Evolutionary conservation across 1,140 invertebrate species (phyloP).

Genomic region (Agrilus planipennis): DNA sequence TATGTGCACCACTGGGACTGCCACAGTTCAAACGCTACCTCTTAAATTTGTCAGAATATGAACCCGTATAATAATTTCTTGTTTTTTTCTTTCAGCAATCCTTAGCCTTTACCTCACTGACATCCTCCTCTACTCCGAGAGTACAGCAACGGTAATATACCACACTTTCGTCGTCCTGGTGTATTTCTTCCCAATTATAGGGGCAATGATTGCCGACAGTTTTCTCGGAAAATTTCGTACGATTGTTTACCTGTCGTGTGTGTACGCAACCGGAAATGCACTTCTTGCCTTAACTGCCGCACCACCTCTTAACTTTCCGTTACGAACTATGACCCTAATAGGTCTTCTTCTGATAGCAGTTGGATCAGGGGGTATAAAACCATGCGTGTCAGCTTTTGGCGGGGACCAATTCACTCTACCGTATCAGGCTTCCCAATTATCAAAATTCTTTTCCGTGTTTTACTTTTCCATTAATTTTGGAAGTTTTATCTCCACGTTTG

Average conservation of each 20-base stretch:
- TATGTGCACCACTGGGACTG: too few relatives aligned
- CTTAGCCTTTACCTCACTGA: slow-evolving; percentile 66
- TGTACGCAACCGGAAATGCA: slow-evolving; percentile 78
- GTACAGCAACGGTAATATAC: slow-evolving; percentile 65
- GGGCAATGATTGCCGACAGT: slow-evolving; percentile 81
- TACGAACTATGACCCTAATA: slow-evolving; percentile 57
- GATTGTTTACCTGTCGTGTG: slow-evolving; percentile 74
- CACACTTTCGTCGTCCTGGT: slow-evolving; percentile 74
- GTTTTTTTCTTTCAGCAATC: slow-evolving; percentile 49
- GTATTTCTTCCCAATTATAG: slow-evolving; percentile 77
- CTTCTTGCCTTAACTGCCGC: slow-evolving; percentile 59
- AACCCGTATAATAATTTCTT: background rate
- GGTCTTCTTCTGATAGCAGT: slow-evolving; percentile 75
- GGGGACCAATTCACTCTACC: slow-evolving; percentile 88
- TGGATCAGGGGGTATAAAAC: slow-evolving; percentile 94
- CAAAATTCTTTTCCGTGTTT: slow-evolving; percentile 84
- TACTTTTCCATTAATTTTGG: slow-evolving; percentile 92
- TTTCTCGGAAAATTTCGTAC: slow-evolving; percentile 79
- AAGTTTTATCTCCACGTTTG: slow-evolving; percentile 75
- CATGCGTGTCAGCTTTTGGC: slow-evolving; percentile 93
- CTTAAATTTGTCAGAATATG: too few relatives aligned
- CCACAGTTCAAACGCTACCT: too few relatives aligned
- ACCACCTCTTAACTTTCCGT: slow-evolving; percentile 39
- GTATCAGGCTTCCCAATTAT: slow-evolving; percentile 60
- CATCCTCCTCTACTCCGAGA: slow-evolving; percentile 50